A percentile compares a stretch with the other conserved stretches of the same genome.
These are phyloP conservation scores for Upupa epops DNA, from an alignment of 2,113 vertebrate species.

Conservation along the genomic window DNA sequence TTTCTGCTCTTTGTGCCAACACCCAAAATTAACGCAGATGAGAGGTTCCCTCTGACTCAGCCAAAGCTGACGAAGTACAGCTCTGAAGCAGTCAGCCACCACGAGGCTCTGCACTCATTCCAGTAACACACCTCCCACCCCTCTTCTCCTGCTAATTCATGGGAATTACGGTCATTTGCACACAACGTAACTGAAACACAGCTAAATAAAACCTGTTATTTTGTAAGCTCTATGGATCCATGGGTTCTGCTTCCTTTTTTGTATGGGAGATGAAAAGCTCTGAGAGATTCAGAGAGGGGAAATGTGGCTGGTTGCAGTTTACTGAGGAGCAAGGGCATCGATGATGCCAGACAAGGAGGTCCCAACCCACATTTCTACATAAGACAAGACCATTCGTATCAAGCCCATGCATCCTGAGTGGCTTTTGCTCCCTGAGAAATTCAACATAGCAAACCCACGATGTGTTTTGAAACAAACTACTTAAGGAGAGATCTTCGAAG, in stretches of 20 bases:
- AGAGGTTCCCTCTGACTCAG: constrained; percentile 51
- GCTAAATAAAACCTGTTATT: not conserved
- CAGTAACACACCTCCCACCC: not conserved
- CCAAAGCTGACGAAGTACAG: not conserved
- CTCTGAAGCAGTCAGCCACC: not conserved
- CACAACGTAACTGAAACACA: not conserved
- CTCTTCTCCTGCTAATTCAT: not conserved
- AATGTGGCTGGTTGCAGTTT: not conserved
- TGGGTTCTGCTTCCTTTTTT: not conserved
- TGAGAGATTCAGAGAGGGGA: not conserved
- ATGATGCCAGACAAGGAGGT: not conserved
- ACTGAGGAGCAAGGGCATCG: not conserved
- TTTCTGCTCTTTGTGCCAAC: not conserved
- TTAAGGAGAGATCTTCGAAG: not conserved
- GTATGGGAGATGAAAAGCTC: not conserved
- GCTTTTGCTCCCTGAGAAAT: not conserved
- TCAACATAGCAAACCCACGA: not conserved
- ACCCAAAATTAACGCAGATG: not conserved
- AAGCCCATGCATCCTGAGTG: not conserved
- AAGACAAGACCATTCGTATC: not conserved
- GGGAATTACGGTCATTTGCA: not conserved
- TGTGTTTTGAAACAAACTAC: not conserved
- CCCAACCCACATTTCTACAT: not conserved
- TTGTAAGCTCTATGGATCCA: not conserved
- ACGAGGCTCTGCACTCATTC: not conserved